phyloP scores from a whole-genome alignment of 2,113 vertebrate species.

The Gopherus evgoodei region DNA sequence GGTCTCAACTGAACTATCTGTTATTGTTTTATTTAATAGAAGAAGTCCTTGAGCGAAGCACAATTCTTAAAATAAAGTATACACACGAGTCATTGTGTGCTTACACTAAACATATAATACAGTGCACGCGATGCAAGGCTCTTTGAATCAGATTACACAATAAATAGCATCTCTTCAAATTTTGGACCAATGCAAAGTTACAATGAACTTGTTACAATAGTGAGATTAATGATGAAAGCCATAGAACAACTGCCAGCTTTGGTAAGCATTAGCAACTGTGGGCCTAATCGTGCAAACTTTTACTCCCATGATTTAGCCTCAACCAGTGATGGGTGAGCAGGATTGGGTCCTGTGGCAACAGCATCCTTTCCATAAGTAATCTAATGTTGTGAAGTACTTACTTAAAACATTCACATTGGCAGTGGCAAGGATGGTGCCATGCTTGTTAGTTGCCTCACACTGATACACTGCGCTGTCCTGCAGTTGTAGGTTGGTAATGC shows the following conservation, averaged over 20 bases:
- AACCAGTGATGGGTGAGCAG: not conserved
- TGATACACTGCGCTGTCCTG: conserved; percentile 93
- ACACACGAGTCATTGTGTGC: accelerated
- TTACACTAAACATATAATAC: accelerated
- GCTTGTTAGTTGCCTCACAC: conserved; percentile 91
- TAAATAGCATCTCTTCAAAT: accelerated
- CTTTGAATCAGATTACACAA: not conserved
- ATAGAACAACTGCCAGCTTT: not conserved
- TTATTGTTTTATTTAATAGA: not conserved
- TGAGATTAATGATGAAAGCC: not conserved
- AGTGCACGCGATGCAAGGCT: accelerated
- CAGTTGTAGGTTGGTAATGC: conserved; percentile 83
- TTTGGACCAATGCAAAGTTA: not conserved
- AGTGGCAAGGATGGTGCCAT: conserved; percentile 89
- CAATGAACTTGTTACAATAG: accelerated
- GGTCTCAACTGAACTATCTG: not conserved
- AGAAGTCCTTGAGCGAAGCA: not conserved
- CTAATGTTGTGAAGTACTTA: conserved; percentile 62
- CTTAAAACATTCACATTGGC: conserved; percentile 93
- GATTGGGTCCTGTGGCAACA: accelerated
- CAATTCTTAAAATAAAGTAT: not conserved
- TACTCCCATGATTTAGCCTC: not conserved
- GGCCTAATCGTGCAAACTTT: not conserved
- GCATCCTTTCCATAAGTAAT: accelerated
- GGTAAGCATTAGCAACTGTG: not conserved